Evolutionary conservation across 2,797 vertebrate species (phyloP).

Genomic region (Ptychobarbus kaznakovi): DNA sequence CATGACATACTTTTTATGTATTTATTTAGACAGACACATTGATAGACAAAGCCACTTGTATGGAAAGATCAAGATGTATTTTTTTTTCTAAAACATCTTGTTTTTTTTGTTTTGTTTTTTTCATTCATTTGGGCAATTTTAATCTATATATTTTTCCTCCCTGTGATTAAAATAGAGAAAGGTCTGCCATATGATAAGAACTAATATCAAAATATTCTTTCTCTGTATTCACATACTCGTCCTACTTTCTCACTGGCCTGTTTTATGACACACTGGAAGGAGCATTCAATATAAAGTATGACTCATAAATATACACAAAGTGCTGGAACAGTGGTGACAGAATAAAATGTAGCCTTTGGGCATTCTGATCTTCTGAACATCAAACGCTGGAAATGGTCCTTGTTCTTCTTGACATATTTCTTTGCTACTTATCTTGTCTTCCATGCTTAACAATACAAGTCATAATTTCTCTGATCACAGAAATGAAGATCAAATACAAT

Average conservation of each 20-base stretch:
- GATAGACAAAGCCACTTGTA: neutral
- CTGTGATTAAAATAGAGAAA: neutral
- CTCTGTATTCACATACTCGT: neutral
- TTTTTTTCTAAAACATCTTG: neutral
- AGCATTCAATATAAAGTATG: conserved; percentile 14
- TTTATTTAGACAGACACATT: neutral
- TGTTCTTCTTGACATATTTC: conserved; percentile 32
- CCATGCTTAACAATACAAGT: conserved; percentile 13
- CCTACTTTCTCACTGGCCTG: conserved; percentile 15
- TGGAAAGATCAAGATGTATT: neutral
- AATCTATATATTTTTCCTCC: neutral
- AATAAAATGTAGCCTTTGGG: conserved; percentile 40
- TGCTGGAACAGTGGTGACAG: conserved; percentile 31
- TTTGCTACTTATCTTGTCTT: conserved; percentile 44
- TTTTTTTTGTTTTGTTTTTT: neutral
- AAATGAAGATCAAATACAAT: conserved; percentile 17
- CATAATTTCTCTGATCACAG: conserved; percentile 48
- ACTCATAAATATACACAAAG: conserved; percentile 19
- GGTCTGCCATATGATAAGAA: neutral
- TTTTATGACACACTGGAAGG: conserved; percentile 5
- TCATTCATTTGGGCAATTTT: neutral
- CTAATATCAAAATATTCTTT: neutral
- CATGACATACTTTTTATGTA: neutral
- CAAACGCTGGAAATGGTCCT: conserved; percentile 21
- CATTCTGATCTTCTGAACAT: conserved; percentile 40